Evolutionary conservation across 2,113 vertebrate genomes (phyloP).

Genomic region (Malurus alboscapulatus): DNA sequence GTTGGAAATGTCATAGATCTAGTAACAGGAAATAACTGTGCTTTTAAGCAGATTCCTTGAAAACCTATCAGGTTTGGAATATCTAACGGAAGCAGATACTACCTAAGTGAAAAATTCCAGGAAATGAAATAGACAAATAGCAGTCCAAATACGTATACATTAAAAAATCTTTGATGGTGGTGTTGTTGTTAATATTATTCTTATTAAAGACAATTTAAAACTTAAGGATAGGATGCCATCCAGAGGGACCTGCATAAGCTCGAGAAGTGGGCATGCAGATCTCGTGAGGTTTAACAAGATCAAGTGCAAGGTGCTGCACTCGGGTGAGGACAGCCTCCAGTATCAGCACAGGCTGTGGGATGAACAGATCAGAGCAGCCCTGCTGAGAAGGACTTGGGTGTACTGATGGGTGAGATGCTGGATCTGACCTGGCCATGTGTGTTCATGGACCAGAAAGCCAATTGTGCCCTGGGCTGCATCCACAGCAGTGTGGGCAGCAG

Average conservation of each 20-base stretch:
- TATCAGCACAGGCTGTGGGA: neutral
- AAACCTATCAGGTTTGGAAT: slow-evolving; percentile 64
- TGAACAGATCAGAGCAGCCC: neutral
- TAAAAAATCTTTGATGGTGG: neutral
- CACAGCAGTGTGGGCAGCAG: neutral
- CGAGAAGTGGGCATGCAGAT: neutral
- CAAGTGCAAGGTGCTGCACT: neutral
- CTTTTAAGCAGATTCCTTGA: slow-evolving; percentile 74
- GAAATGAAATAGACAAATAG: slow-evolving; percentile 66
- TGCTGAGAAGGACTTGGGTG: neutral
- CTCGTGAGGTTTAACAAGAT: neutral
- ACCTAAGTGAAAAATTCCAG: slow-evolving; percentile 74
- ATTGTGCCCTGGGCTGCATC: rapidly evolving
- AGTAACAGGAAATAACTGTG: slow-evolving; percentile 82
- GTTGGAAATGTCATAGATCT: slow-evolving; percentile 87
- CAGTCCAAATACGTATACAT: neutral
- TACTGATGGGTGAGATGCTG: neutral
- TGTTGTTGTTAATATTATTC: neutral
- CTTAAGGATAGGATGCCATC: neutral
- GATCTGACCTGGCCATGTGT: neutral
- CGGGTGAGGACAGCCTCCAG: rapidly evolving
- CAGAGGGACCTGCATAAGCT: neutral
- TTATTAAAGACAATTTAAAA: neutral
- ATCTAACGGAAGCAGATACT: slow-evolving; percentile 39
- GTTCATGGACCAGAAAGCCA: neutral